These are phyloP conservation scores for Heliopora coerulea DNA, from an alignment of 92 coral and sea anemone genomes.

Conservation along the genomic window DNA sequence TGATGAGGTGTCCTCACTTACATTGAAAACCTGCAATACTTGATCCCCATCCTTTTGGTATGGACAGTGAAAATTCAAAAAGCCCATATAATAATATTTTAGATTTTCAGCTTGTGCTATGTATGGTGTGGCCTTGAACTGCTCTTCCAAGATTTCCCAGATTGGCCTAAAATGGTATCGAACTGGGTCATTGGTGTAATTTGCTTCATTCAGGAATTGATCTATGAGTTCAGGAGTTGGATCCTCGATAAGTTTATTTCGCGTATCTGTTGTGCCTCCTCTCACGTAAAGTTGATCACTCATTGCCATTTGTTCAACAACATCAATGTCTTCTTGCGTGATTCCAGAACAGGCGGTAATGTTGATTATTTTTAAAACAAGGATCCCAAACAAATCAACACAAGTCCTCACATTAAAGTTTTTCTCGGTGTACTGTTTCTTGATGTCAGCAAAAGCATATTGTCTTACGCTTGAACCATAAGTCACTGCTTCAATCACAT, in stretches of 20 bases:
- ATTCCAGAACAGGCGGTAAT: slow-evolving; percentile 26
- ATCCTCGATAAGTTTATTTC: slow-evolving; percentile 22
- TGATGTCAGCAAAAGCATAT: slow-evolving; percentile 22
- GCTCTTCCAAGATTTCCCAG: slow-evolving; percentile 47
- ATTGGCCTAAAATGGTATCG: slow-evolving; percentile 39
- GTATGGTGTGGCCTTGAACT: not conserved
- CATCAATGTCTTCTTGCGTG: slow-evolving; percentile 9
- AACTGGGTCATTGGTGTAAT: slow-evolving; percentile 6
- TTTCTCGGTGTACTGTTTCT: slow-evolving; percentile 14
- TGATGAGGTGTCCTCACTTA: slow-evolving; percentile 7
- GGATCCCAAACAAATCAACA: slow-evolving; percentile 19
- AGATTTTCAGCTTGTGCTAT: slow-evolving; percentile 17
- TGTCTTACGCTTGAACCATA: slow-evolving; percentile 42
- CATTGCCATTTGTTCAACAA: slow-evolving; percentile 16
- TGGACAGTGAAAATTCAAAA: slow-evolving; percentile 21
- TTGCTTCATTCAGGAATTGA: slow-evolving; percentile 37
- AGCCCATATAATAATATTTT: slow-evolving; percentile 36
- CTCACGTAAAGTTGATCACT: slow-evolving; percentile 18
- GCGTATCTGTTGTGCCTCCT: slow-evolving; percentile 52
- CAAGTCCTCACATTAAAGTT: slow-evolving; percentile 43
- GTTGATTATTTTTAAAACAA: not conserved
- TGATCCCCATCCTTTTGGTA: slow-evolving; percentile 9
- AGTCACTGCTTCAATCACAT: not conserved
- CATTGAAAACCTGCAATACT: slow-evolving; percentile 40
- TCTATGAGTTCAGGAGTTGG: slow-evolving; percentile 28